Conservation (phyloP, 2,888 invertebrate species). For the Chaetogeoica ovagalla region DNA sequence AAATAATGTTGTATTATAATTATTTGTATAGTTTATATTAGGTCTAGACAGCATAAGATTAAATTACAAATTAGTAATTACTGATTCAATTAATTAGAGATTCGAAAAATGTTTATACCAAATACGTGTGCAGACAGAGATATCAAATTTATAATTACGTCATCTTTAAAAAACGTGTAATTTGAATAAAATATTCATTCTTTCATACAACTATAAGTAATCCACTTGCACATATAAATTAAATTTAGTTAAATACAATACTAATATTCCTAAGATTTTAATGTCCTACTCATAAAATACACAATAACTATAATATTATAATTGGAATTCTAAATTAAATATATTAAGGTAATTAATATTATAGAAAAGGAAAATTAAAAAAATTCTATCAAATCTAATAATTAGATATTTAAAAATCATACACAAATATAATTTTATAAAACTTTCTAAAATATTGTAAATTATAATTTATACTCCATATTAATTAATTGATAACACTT, state of each 20-base stretch:
- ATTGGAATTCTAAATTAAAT: no score
- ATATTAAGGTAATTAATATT: no score
- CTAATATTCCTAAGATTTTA: no score
- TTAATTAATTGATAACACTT: no score
- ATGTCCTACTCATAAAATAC: no score
- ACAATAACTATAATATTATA: no score
- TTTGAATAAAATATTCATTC: neutral
- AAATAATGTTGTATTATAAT: neutral
- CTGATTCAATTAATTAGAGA: neutral
- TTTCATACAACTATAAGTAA: neutral
- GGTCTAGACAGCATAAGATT: neutral
- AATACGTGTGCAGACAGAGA: neutral
- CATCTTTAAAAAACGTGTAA: neutral
- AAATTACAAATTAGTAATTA: neutral
- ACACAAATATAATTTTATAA: no score
- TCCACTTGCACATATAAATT: neutral
- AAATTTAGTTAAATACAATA: neutral
- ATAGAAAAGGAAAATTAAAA: no score
- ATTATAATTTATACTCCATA: no score
- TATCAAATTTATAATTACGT: neutral
- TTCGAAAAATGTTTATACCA: neutral
- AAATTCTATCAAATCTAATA: no score
- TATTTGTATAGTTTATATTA: neutral
- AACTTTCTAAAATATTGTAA: no score
- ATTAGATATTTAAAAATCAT: no score